Percentiles rank a stretch among this genome's conserved stretches.
phyloP scores from a whole-genome alignment of 2,113 vertebrate genomes.

The Tetrao urogallus region DNA sequence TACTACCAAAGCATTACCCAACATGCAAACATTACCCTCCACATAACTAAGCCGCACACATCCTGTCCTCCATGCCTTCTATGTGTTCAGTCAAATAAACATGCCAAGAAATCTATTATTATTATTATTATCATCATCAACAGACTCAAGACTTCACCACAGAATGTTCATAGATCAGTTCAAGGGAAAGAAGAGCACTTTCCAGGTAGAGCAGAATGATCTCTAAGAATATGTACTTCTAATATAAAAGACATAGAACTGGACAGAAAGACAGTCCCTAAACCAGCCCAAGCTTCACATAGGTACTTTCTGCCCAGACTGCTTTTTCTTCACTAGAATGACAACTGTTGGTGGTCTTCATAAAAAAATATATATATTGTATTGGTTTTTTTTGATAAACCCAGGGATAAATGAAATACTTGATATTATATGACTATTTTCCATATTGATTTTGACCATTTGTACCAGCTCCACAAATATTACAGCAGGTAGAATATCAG shows the following conservation, averaged over 20 bases:
- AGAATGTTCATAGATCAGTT: neutral
- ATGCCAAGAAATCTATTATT: neutral
- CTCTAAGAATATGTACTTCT: neutral
- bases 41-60: neutral
- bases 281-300: neutral
- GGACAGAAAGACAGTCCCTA: neutral
- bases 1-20: neutral
- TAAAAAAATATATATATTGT: neutral
- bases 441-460: neutral
- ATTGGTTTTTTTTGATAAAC: neutral
- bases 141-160: neutral
- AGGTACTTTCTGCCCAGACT: neutral
- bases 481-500: neutral
- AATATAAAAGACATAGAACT: neutral
- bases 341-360: neutral
- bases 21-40: neutral
- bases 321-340: neutral
- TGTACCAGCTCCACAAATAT: neutral
- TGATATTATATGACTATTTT: neutral
- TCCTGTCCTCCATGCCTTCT: neutral
- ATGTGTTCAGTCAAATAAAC: neutral
- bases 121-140: neutral
- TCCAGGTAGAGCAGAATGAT: neutral
- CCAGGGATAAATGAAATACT: neutral
- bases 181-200: neutral